phyloP scores from a whole-genome alignment of 2,797 vertebrate genomes.

The Bryconaethiops microstoma region DNA sequence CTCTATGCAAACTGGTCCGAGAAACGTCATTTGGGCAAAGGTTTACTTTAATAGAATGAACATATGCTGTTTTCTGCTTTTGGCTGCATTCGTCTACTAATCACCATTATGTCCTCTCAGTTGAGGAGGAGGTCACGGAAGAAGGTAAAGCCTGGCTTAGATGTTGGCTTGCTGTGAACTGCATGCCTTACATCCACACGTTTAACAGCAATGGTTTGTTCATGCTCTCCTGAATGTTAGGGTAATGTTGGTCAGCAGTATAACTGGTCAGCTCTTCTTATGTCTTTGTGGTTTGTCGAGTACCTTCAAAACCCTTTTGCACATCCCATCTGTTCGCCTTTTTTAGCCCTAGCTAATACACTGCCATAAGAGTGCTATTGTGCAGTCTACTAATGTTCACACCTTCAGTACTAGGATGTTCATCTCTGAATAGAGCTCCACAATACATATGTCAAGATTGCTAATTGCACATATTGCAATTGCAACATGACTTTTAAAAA shows the following conservation, averaged over 20 bases:
- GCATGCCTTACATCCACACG: constrained; percentile 29
- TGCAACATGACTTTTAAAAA: background rate
- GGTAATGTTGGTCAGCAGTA: background rate
- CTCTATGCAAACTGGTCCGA: background rate
- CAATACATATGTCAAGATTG: background rate
- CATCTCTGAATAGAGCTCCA: background rate
- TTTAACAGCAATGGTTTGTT: constrained; percentile 18
- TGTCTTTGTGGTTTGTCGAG: constrained; percentile 1
- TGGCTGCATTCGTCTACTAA: constrained; percentile 56
- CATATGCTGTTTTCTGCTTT: constrained; percentile 32
- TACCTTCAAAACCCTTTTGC: background rate
- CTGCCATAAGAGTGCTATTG: constrained; percentile 3
- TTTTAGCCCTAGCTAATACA: background rate
- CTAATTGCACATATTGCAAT: background rate
- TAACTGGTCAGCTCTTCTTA: background rate
- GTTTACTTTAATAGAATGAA: constrained; percentile 16
- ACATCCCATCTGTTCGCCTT: background rate
- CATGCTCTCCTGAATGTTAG: background rate
- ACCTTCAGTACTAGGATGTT: background rate
- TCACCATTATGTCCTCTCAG: constrained; percentile 65
- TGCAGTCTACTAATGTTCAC: constrained; percentile 24
- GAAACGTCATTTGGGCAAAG: background rate
- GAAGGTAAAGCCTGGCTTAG: constrained; percentile 62
- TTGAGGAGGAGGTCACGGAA: constrained; percentile 61
- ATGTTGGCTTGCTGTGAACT: constrained; percentile 46